phyloP scores from a whole-genome alignment of 1,140 invertebrate species.

The Lerema accius region DNA sequence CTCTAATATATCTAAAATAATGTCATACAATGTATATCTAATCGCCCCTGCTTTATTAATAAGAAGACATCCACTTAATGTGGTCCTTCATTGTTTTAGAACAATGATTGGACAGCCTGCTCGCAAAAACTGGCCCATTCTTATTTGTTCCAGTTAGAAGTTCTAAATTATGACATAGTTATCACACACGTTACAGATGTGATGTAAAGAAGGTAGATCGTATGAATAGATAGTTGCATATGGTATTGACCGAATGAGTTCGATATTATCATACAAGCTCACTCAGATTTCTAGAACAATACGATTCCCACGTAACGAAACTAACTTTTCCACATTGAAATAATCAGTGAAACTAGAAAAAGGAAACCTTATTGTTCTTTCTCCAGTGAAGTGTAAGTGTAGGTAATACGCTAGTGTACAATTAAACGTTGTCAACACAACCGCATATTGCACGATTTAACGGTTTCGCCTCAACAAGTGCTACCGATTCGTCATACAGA shows the following conservation, averaged over 20 bases:
- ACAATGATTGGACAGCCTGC: too few relatives aligned
- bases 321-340: conserved; percentile 32
- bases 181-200: not conserved
- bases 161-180: not conserved
- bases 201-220: too few relatives aligned
- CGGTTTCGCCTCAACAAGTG: conserved; percentile 35
- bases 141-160: too few relatives aligned
- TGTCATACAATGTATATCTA: too few relatives aligned
- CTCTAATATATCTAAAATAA: too few relatives aligned
- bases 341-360: conserved; percentile 51
- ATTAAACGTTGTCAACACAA: conserved; percentile 40
- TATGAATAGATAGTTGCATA: not conserved
- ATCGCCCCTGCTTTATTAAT: too few relatives aligned
- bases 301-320: conserved; percentile 41
- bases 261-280: conserved; percentile 7
- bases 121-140: not conserved
- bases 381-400: conserved; percentile 30
- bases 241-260: conserved; percentile 7
- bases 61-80: too few relatives aligned
- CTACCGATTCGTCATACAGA: conserved; percentile 37
- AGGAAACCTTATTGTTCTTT: conserved; percentile 47
- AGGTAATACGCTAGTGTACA: conserved; percentile 22
- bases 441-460: conserved; percentile 35
- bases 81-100: too few relatives aligned
- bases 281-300: conserved; percentile 15